Base-by-base conservation (phyloP, 92 coral and sea anemone genomes). In the Zoanthus gigantus region DNA sequence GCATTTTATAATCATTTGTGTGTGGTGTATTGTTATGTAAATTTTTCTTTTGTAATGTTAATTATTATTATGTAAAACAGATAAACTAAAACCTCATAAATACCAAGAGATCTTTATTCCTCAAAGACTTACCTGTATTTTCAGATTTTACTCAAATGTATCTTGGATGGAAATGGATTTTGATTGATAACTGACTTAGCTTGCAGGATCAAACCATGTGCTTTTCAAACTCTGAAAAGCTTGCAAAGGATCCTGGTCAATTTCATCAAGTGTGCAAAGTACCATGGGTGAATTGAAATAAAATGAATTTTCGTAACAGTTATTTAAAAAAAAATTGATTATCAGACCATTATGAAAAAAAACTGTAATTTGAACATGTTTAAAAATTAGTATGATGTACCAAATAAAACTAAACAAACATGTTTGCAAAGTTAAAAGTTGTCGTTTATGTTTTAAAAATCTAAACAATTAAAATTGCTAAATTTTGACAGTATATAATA, bases 101-200 rank as follows among this genome's bases (percentile, higher is more conserved):
- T 42, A 42, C 11, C 5, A 12, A 72, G 14, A 7, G 11, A 8
- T 72, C 45, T 72, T 12, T 72, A 72, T 72, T 42, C 14, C 14
- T 7, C 53, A 72, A 7, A 72, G 17, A 15, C 77, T 72, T 14
- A 72, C 77, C 77, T 72, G 53, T 72, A 72, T 72, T 72, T 37
- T 28, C 34, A 28, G 77, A 7, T 72, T 72, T 72, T 15, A 8
- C 54, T 44, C 71, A 71, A 71, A 9, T 10, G 31, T 71, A 72
- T 72, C 77, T 72, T 44, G 54, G 77, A 72, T 72, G 77, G 77
- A 72, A 72, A 37, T 16, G 53, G 77, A 72, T 72, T 14, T 54
- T 54, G 60, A 5, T 54, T 54, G 12, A 2, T 54, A 3, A 54
- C 60, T 54, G 60, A 54, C 60, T 54, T 54, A 54, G 60, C 60